A percentile compares a stretch with the other conserved stretches of the same genome.
Evolutionary conservation across 1,140 invertebrate species (phyloP).

Genomic region (Zaprionus nigranus): DNA sequence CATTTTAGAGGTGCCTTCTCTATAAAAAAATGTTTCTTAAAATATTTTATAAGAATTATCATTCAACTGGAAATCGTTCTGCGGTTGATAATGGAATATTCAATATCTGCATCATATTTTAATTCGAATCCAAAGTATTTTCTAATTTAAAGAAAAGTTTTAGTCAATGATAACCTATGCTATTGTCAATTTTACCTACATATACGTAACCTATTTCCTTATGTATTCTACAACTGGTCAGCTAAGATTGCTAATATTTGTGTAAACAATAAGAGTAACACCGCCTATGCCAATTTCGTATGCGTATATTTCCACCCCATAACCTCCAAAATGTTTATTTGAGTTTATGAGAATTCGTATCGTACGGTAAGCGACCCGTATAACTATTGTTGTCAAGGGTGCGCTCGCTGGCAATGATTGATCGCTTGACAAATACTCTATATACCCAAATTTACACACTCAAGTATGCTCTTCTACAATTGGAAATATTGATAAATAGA

Average conservation of each 20-base stretch:
- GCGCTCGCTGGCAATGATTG: neutral
- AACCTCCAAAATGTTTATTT: neutral
- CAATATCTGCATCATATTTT: neutral
- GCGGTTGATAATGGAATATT: too few relatives aligned
- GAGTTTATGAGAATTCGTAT: slow-evolving; percentile 60
- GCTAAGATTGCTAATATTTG: slow-evolving; percentile 12
- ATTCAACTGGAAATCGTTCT: neutral
- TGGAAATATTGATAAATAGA: neutral
- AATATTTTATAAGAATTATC: too few relatives aligned
- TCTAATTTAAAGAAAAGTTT: neutral
- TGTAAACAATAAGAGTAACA: slow-evolving; percentile 2
- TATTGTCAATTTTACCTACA: neutral
- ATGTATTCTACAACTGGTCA: neutral
- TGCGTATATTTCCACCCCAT: slow-evolving; percentile 64
- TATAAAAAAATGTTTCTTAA: too few relatives aligned
- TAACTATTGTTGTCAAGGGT: slow-evolving; percentile 58
- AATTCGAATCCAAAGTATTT: neutral
- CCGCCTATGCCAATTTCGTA: slow-evolving; percentile 20
- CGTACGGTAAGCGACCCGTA: slow-evolving; percentile 74
- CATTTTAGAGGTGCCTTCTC: too few relatives aligned
- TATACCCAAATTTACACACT: neutral
- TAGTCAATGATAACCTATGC: neutral
- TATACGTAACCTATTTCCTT: neutral
- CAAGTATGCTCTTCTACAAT: neutral
- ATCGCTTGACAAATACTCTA: neutral